Base-by-base conservation (phyloP, 1,140 invertebrate species). In the Melitaea cinxia region DNA sequence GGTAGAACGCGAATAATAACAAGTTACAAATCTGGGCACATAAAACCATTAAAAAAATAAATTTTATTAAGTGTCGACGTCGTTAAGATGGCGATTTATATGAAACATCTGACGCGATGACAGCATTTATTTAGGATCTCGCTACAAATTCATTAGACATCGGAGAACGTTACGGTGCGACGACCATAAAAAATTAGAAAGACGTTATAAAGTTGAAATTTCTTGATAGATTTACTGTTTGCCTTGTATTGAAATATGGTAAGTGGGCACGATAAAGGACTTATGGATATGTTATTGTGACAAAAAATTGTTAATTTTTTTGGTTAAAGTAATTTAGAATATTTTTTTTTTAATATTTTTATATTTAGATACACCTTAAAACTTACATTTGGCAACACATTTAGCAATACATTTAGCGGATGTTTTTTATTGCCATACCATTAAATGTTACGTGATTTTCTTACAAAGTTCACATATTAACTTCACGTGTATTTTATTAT, bases 21-120 rank as follows among this genome's bases (percentile, higher is more conserved):
- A 45, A n/a, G 23, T 57, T 45, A 60, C 35, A 57, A 57, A 65
- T 57, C 47, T 49, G 15, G 28, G 23, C 45, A n/a, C 45, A 65
- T 52, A 65, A 57, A 65, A 57, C 54, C 35, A 39, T 58, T 58
- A 65, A 64, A 65, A 80, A 80, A 75, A 76, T 81, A 78, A 71
- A 76, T 78, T 82, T 85, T 83, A 83, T 87, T 69, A 71, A 65
- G 69, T 73, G 73, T 61, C 56, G 71, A 81, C 75, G 69, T 78
- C 82, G 75, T 84, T 83, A 84, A 82, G 60, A 66, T 42, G 26
- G 58, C 70, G 64, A 84, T 88, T 88, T 88, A 85, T 84, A 77
- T 49, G 73, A 75, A 80, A 73, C 79, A 83, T 77, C 63, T 79
- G 78, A 80, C 39, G 58, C 54, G 82, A 76, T 80, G 85, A 85